Percentiles rank a stretch among this genome's conserved stretches.
These are phyloP conservation scores for Drosophila guanche DNA, from an alignment of 1,140 invertebrate genomes.

Conservation along the genomic window DNA sequence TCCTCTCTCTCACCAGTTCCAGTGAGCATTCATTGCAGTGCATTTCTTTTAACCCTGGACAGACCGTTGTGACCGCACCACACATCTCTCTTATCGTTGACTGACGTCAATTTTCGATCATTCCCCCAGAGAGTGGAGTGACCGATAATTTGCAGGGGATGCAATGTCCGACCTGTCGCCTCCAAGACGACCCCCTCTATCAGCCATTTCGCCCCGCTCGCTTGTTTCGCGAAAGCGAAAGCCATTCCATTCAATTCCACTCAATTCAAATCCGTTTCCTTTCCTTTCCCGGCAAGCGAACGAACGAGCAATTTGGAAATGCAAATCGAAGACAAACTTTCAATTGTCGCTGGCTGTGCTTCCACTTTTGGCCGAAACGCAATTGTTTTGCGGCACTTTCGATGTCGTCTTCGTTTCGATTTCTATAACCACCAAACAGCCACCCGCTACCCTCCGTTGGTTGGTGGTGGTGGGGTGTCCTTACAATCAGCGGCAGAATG, in stretches of 20 bases:
- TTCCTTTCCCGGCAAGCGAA: conserved; percentile 45
- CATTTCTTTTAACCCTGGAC: too few relatives aligned
- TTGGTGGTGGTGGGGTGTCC: conserved; percentile 28
- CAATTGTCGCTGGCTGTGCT: conserved; percentile 57
- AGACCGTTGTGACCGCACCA: too few relatives aligned
- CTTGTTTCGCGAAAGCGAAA: conserved; percentile 61
- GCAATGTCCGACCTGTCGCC: conserved; percentile 57
- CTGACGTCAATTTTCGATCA: conserved; percentile 46
- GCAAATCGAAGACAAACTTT: conserved; percentile 76
- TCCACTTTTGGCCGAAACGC: conserved; percentile 55
- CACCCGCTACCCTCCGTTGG: conserved; percentile 27
- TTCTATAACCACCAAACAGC: conserved; percentile 5
- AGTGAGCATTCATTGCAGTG: too few relatives aligned
- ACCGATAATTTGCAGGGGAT: conserved; percentile 74
- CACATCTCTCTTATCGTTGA: conserved; percentile 24
- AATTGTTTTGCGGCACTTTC: conserved; percentile 68
- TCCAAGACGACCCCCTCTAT: conserved; percentile 16
- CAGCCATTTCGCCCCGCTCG: not conserved
- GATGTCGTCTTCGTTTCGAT: conserved; percentile 19
- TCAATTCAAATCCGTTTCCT: conserved; percentile 48
- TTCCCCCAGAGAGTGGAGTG: conserved; percentile 55
- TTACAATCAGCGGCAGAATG: conserved; percentile 1
- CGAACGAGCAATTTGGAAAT: conserved; percentile 56
- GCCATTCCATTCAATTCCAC: conserved; percentile 52
- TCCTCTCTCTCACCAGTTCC: too few relatives aligned